phyloP scores from a whole-genome alignment of 2,797 vertebrate genomes.

The Lagorchestes hirsutus region DNA sequence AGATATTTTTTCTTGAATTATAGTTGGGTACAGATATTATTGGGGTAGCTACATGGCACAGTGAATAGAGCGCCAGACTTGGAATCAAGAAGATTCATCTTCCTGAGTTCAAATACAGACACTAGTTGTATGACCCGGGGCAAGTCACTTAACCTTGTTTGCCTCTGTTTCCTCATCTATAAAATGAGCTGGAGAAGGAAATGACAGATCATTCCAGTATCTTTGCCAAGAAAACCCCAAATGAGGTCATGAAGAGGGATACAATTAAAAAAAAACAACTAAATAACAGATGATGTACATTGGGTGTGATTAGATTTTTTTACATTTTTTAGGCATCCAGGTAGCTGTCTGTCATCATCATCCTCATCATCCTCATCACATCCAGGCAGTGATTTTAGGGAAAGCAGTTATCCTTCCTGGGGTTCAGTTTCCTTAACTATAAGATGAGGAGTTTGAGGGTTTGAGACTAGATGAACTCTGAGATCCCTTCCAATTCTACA shows the following conservation, averaged over 20 bases:
- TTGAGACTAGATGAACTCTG: neutral
- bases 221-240: neutral
- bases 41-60: neutral
- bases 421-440: neutral
- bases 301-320: neutral
- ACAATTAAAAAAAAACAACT: neutral
- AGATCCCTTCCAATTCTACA: neutral
- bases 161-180: neutral
- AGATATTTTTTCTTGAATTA: neutral
- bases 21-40: neutral
- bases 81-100: neutral
- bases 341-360: neutral
- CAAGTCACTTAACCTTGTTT: neutral
- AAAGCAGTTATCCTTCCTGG: neutral
- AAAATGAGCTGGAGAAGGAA: neutral
- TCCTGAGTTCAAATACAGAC: neutral
- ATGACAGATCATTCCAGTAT: neutral
- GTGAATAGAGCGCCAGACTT: neutral
- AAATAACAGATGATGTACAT: neutral
- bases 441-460: neutral
- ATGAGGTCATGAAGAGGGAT: neutral
- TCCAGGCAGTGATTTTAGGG: neutral
- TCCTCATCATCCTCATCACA: neutral
- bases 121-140: neutral
- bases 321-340: neutral